Percentiles rank a stretch among this genome's conserved stretches.
phyloP scores from a whole-genome alignment of 1,140 invertebrate genomes.

The Hetaerina americana region DNA sequence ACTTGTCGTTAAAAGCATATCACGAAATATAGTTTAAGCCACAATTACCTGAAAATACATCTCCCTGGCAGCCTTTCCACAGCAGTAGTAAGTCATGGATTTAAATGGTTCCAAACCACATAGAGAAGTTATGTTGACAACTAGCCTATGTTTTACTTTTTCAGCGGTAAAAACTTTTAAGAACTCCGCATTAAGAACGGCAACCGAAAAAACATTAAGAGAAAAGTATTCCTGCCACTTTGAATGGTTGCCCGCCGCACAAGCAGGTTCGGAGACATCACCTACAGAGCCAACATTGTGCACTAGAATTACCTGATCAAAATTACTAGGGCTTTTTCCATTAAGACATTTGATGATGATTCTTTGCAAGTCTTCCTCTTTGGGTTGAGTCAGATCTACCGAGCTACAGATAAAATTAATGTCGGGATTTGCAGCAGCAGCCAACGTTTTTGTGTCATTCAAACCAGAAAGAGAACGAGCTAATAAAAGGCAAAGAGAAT shows the following conservation, averaged over 20 bases:
- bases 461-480: conserved; percentile 54
- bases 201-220: conserved; percentile 59
- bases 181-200: conserved; percentile 64
- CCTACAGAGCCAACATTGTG: conserved; percentile 86
- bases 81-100: conserved; percentile 66
- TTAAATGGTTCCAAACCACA: conserved; percentile 61
- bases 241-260: conserved; percentile 41
- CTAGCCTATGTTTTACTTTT: conserved; percentile 32
- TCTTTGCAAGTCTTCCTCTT: conserved; percentile 23
- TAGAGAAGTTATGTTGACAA: conserved; percentile 83
- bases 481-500: conserved; percentile 58
- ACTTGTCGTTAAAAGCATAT: no score
- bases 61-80: conserved; percentile 81
- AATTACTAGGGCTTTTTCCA: conserved; percentile 27
- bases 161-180: conserved; percentile 39
- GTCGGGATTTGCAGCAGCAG: conserved; percentile 6
- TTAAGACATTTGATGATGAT: conserved; percentile 17
- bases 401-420: conserved; percentile 4
- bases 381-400: conserved; percentile 27
- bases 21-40: no score
- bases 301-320: conserved; percentile 58
- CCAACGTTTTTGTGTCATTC: conserved; percentile 22
- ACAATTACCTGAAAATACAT: conserved; percentile 77
- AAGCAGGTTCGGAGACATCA: conserved; percentile 46
- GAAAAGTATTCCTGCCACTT: conserved; percentile 54